Base-by-base conservation (phyloP, 53 echinoderm and acorn worm genomes). In the Pentamera pediparva region DNA sequence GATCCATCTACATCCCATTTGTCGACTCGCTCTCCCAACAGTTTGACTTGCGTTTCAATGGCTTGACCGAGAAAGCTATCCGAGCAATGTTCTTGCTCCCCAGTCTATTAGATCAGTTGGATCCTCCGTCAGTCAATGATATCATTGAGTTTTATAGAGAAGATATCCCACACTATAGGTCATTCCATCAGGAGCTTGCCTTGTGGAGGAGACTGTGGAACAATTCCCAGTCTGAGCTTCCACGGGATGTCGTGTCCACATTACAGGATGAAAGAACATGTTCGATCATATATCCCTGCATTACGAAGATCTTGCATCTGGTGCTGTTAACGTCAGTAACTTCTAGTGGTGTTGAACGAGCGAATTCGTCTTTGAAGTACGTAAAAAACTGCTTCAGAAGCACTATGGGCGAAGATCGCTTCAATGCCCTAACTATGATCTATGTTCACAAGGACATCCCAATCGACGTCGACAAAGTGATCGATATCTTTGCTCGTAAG, bases 21-120 rank as follows among this genome's bases (percentile, higher is more conserved):
- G 31, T 70, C 12, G 70, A 70, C 24, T 70, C 70, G 26, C 24
- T 70, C 3, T 12, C 33, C 33, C 70, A 70, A 41, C 70, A 70
- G 45, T 70, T 70, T 59, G 4, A 28, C 30, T 24, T 59, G 59
- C 21, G 59, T 20, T 59, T 59, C 59, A 59, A 59, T 59, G 59
- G 28, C 28, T 28, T 59, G 21, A 24, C 59, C 59, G 28, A 59
- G 28, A 28, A 7, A 59, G 26, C 59, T 35, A 59, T 59, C 30
- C 59, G 59, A 24, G 59, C 45, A 45, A 45, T 45, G 45, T 45
- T 45, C 45, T 45, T 45, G 1, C 45, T 45, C 45, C 45, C 45
- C 45, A 45, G 45, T 45, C 45, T 45, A 45, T 45, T 45, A 45
- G 45, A 45, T 45, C 45, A 45, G 45, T 45, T 45, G 45, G 45